phyloP scores from a whole-genome alignment of 2,888 invertebrate genomes.

The Stictocephala bisonia region DNA sequence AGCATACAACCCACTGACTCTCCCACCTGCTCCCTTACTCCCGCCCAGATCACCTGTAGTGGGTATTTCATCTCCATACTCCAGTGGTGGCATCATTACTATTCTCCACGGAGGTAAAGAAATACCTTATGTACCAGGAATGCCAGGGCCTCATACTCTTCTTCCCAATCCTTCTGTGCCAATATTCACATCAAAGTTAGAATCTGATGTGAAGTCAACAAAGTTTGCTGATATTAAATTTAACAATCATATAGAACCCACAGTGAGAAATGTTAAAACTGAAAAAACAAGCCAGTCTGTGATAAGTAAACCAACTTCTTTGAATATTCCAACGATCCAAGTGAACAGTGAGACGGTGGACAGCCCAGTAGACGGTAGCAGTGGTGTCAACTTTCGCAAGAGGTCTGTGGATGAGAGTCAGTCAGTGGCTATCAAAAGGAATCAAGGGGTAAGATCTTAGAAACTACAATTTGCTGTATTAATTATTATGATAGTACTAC shows the following conservation, averaged over 20 bases:
- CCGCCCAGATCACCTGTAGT: constrained; percentile 64
- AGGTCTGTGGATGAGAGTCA: constrained; percentile 23
- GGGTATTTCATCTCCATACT: constrained; percentile 49
- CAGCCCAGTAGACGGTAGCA: constrained; percentile 15
- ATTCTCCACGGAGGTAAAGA: constrained; percentile 77
- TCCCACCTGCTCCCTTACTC: constrained; percentile 48
- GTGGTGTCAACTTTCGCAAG: constrained; percentile 32
- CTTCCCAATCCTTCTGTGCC: constrained; percentile 64
- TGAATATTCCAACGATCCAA: constrained; percentile 42
- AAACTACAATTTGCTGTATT: no score
- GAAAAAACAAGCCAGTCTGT: background rate
- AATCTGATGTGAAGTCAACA: background rate
- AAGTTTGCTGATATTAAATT: background rate
- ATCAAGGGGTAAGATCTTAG: constrained; percentile 21
- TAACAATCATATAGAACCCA: background rate
- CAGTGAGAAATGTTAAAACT: background rate
- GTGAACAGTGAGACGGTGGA: constrained; percentile 35
- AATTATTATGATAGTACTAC: no score
- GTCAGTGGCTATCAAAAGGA: constrained; percentile 2
- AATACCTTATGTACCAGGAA: constrained; percentile 89
- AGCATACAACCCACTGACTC: constrained; percentile 53
- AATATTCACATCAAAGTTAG: constrained; percentile 59
- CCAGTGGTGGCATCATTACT: constrained; percentile 71
- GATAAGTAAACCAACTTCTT: constrained; percentile 61
- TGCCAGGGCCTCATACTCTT: constrained; percentile 82